A percentile compares a stretch with the other conserved stretches of the same genome.
Evolutionary conservation across 2,888 invertebrate species (phyloP).

Genomic region (Diarsia brunnea): DNA sequence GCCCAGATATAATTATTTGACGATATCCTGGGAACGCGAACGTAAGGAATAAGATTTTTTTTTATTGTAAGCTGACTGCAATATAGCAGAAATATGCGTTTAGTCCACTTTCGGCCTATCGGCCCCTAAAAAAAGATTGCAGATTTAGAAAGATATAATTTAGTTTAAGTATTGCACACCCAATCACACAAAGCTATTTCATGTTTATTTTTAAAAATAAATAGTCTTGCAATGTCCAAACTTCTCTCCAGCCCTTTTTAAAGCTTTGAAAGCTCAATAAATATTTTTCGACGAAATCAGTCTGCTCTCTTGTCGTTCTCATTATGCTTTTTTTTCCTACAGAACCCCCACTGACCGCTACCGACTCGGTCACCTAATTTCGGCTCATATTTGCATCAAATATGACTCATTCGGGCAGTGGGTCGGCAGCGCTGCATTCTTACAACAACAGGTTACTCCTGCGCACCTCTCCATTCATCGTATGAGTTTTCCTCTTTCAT

Average conservation of each 20-base stretch:
- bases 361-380: constrained; percentile 38
- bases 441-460: constrained; percentile 63
- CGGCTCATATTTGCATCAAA: constrained; percentile 53
- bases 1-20: constrained; percentile 25
- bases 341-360: constrained; percentile 26
- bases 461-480: constrained; percentile 65
- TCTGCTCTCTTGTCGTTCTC: neutral
- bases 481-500: constrained; percentile 67
- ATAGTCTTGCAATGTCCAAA: neutral
- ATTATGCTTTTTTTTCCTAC: constrained; percentile 10
- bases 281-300: neutral
- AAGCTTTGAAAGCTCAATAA: neutral
- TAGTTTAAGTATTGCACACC: neutral
- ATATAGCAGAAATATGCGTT: too few relatives aligned
- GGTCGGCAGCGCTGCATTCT: constrained; percentile 80
- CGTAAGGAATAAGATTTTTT: neutral
- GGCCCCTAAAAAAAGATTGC: too few relatives aligned
- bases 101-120: too few relatives aligned
- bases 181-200: neutral
- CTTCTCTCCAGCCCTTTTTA: neutral
- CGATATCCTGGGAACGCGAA: constrained; percentile 18
- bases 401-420: constrained; percentile 84
- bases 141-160: neutral
- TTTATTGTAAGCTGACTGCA: neutral
- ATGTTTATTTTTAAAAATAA: neutral